A percentile compares a stretch with the other conserved stretches of the same genome.
Evolutionary conservation across 1,140 invertebrate genomes (phyloP).

Genomic region (Augochlora pura): DNA sequence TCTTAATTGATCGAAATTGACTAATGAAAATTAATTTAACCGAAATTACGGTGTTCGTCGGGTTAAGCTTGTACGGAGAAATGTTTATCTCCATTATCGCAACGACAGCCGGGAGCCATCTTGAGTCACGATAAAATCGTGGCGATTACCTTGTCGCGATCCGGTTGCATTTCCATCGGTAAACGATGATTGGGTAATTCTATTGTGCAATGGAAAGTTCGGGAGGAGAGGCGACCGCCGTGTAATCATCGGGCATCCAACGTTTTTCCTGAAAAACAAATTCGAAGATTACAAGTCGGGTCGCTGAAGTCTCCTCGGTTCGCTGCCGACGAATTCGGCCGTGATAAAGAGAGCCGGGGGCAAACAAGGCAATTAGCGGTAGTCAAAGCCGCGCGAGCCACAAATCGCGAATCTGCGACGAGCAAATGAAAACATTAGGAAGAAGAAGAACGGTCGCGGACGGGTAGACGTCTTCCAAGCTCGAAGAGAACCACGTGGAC

Average conservation of each 20-base stretch:
- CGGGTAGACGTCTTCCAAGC: not conserved
- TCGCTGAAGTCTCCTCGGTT: too few relatives aligned
- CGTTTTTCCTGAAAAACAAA: too few relatives aligned
- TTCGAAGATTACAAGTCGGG: too few relatives aligned
- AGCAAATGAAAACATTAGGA: slow-evolving; percentile 20
- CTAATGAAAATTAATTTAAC: too few relatives aligned
- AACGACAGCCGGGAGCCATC: slow-evolving; percentile 30
- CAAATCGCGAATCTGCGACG: slow-evolving; percentile 25
- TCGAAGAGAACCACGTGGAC: not conserved
- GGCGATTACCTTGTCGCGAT: slow-evolving; percentile 26
- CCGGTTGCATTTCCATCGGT: slow-evolving; percentile 21
- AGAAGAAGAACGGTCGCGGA: not conserved
- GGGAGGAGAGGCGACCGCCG: too few relatives aligned
- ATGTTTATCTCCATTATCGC: slow-evolving; percentile 28
- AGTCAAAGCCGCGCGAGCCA: not conserved
- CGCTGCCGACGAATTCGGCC: too few relatives aligned
- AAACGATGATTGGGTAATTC: slow-evolving; percentile 8
- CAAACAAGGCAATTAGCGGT: slow-evolving; percentile 9
- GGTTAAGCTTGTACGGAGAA: too few relatives aligned
- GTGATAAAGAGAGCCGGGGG: not conserved
- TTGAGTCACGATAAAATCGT: slow-evolving; percentile 27
- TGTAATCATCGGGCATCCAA: too few relatives aligned
- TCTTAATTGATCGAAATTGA: not conserved
- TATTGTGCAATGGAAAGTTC: slow-evolving; percentile 5
- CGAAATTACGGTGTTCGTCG: not conserved